Base-by-base conservation (phyloP, 2,797 vertebrate species). In the Notamacropus eugenii region DNA sequence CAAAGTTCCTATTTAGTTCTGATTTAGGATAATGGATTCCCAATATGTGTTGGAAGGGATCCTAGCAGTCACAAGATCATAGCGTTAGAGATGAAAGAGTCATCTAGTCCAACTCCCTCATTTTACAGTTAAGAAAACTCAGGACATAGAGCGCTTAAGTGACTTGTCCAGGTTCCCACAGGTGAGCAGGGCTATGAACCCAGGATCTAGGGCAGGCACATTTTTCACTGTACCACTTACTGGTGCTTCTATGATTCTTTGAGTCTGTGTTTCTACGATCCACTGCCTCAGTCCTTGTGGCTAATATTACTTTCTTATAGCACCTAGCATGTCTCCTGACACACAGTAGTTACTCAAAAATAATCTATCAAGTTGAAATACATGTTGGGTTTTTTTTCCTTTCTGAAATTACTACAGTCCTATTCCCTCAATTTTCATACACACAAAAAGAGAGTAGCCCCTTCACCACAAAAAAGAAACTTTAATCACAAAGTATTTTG, bases 401-500 rank as follows among this genome's bases (percentile, higher is more conserved):
- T 96, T 56, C 56, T 92, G 16, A 31, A 58, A 0, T 57, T 34
- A 94, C 58, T 54, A 87, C 58, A 90, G 12, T 91, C 12, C 24
- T 96, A 90, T 90, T 67, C 54, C 22, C 34, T 40, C 74, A 46
- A 82, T 82, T 27, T 82, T 82, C 40, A 82, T 8, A 46, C 22
- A 82, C 27, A 82, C 40, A 11, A 46, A 46, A 82, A 82, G 40
- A 82, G 22, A 82, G 31, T 62, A 55, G 19, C 5, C 34, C 13
- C 93, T 5, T 56, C 92, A 92, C 55, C 92, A 93, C 24, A 74
- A 87, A 50, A 96, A 95, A 93, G 59, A 93, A 67, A n/a, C 94
- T 97, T 93, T 90, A 55, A 22, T 91, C 8, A 90, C 91, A 90
- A 55, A 94, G n/a, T 93, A 92, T 91, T 95, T 95, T 92, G 54